Percentiles rank a stretch among this genome's conserved stretches.
phyloP scores from a whole-genome alignment of 2,113 vertebrate genomes.

The Microtus richardsoni region DNA sequence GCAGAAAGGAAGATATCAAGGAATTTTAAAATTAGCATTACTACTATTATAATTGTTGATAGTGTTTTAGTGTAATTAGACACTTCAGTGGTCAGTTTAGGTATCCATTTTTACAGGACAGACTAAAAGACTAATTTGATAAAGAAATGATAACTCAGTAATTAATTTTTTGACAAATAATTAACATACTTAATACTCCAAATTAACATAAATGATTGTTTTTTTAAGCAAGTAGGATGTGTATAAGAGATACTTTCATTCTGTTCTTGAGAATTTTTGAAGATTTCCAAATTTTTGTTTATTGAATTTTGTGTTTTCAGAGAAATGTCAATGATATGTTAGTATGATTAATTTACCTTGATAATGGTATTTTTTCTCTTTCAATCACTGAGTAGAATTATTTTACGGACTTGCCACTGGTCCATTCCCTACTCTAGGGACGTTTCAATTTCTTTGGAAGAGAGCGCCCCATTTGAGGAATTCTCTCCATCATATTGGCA shows the following conservation, averaged over 20 bases:
- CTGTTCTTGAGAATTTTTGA: not conserved
- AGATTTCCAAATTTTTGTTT: not conserved
- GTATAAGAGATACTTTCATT: not conserved
- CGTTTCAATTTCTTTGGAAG: not conserved
- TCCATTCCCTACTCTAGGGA: not conserved
- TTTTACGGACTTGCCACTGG: not conserved
- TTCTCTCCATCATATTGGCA: not conserved
- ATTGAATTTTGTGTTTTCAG: not conserved
- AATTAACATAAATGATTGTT: not conserved
- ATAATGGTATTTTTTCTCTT: not conserved
- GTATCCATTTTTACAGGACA: not conserved
- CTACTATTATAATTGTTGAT: not conserved
- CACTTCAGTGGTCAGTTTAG: not conserved
- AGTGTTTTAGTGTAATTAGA: not conserved
- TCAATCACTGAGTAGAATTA: not conserved
- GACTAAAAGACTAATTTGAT: not conserved
- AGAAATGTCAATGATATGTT: not conserved
- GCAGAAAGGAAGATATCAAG: not conserved
- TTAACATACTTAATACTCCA: not conserved
- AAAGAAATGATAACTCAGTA: not conserved
- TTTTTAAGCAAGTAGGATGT: not conserved
- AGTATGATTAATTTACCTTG: not conserved
- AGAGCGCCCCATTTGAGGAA: not conserved
- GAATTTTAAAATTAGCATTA: not conserved
- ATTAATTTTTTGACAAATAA: not conserved